Evolutionary conservation across 2,797 vertebrate species (phyloP).

Genomic region (Mormyrops boulengeri): DNA sequence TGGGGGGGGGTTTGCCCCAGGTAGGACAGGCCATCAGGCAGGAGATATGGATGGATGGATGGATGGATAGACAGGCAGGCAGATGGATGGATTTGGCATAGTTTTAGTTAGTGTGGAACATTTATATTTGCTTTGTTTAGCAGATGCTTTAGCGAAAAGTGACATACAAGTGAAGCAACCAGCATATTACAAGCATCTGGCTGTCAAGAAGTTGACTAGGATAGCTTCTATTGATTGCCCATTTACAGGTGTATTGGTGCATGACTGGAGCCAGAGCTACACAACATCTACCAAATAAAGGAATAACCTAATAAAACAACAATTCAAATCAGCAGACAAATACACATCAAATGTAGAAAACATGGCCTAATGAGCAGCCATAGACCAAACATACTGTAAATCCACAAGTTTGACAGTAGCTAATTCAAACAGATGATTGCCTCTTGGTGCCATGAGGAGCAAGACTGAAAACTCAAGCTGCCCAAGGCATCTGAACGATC

Average conservation of each 20-base stretch:
- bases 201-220: neutral
- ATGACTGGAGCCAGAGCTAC: neutral
- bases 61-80: neutral
- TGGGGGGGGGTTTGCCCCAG: neutral
- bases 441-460: constrained; percentile 99
- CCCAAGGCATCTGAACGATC: constrained; percentile 39
- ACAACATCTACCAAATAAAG: neutral
- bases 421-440: constrained; percentile 98
- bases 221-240: neutral
- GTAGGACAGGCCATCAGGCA: neutral
- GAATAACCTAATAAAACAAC: neutral
- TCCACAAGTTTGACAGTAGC: constrained; percentile 99
- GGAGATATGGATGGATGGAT: neutral
- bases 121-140: neutral
- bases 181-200: neutral
- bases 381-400: constrained; percentile 98
- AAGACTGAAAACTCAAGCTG: constrained; percentile 99
- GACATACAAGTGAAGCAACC: neutral
- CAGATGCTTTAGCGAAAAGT: neutral
- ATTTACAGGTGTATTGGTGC: neutral
- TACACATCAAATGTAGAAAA: constrained; percentile 59
- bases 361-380: constrained; percentile 95
- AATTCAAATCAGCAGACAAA: neutral
- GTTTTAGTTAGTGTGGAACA: constrained; percentile 97
- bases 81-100: constrained; percentile 72